Evolutionary conservation across 1,140 invertebrate genomes (phyloP).

Genomic region (Sarcophaga peregrina): DNA sequence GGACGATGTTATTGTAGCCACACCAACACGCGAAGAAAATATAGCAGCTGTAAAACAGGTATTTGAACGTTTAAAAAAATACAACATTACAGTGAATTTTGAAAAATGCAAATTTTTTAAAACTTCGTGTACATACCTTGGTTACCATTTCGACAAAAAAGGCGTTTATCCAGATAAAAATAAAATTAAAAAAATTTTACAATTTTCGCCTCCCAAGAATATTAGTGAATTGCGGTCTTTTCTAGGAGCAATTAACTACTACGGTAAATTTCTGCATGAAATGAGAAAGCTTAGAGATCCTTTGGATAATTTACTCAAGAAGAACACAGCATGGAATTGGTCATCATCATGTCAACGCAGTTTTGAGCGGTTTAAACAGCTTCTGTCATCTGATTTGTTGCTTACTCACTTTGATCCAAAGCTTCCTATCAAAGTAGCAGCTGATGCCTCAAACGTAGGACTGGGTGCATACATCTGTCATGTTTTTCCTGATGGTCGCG

Average conservation of each 20-base stretch:
- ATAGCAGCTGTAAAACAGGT: background rate
- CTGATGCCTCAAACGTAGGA: background rate
- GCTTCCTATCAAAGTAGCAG: background rate
- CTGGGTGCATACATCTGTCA: background rate
- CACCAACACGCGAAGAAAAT: slow-evolving; percentile 13
- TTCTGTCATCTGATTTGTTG: background rate
- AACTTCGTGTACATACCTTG: too few relatives aligned
- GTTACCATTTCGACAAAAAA: too few relatives aligned
- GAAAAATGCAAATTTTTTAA: too few relatives aligned
- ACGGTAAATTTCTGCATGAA: background rate
- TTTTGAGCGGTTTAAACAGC: background rate
- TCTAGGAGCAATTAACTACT: background rate
- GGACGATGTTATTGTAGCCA: slow-evolving; percentile 35
- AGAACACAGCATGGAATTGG: background rate
- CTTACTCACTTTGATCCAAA: slow-evolving; percentile 7
- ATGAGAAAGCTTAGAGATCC: background rate
- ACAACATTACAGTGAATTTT: background rate
- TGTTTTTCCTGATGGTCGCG: slow-evolving; percentile 11
- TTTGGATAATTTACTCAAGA: slow-evolving; percentile 2
- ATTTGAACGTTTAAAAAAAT: background rate
- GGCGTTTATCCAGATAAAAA: background rate
- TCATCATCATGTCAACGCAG: slow-evolving; percentile 3
- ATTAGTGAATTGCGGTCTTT: background rate
- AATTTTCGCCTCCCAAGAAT: background rate
- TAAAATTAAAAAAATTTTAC: background rate